Evolutionary conservation across 2,113 vertebrate species (phyloP), one percentile per base, ranked within the genome.

Genomic region (Pelusios castaneus): DNA sequence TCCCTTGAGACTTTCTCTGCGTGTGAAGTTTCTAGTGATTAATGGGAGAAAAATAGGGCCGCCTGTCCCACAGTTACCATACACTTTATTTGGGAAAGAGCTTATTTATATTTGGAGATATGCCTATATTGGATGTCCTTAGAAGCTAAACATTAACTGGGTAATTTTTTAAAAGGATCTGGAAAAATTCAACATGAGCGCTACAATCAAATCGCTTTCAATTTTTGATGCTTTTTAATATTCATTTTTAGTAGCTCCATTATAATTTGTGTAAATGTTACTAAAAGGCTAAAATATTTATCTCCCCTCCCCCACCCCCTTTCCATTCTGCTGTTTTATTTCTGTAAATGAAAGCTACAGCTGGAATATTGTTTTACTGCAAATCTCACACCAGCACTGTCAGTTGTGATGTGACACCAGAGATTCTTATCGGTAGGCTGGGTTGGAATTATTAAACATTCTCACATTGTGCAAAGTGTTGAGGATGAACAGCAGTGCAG

Each of bases 391-490:
- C 97, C 97, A 98, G 97, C 97, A 95, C 97, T 98, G 98, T 97
- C 77, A 75, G 97, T 97, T 97, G 98, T 97, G 98, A 98, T 97
- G 97, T 98, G 97, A 98, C 97, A 98, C 97, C 95, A 97, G 96
- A 98, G 98, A 98, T 98, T 98, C 97, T 98, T 98, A 98, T 98
- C 98, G 98, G 80, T 95, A 96, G 95, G 94, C 97, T 97, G 97
- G 95, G 94, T 86, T 98, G 97, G 97, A 98, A 98, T 98, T 98
- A 98, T 98, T 98, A 98, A 98, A 98, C 98, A 98, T 98, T 98
- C 98, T 98, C 98, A 98, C 98, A 98, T 97, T 98, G 98, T 97
- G 98, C 94, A 92, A 98, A 98, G 98, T 98, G 98, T 98, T 96
- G 98, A 95, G 95, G 97, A 98, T 97, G 98, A 98, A 97, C 97